Evolutionary conservation across 2,113 vertebrate genomes (phyloP), one percentile per base, ranked within the genome.

Genomic region (Crotalus horridus): DNA sequence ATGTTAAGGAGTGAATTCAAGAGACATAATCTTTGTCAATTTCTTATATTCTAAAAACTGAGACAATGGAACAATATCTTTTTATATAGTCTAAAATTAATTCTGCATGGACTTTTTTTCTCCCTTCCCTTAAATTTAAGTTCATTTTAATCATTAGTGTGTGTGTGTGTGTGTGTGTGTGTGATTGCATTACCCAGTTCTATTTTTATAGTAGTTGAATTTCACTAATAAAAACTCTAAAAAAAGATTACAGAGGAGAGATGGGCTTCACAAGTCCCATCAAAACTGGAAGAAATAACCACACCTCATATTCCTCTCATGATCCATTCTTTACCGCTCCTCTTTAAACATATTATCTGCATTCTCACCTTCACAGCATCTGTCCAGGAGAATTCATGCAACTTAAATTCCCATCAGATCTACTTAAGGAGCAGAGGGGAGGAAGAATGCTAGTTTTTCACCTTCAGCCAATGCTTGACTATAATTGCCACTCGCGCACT

Each of bases 391-490:
- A 81, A 39, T 33, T 21, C 20, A 29, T 54, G 29, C 48, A 10
- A 54, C 23, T 9, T 33, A 74, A 74, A 39, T 74, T 39, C n/a
- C 69, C 6, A 15, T n/a, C 69, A 74, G 29, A 69, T 69, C 12
- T n/a, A 69, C 29, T 69, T 69, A n/a, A n/a, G 69, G 15, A 20
- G 15, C n/a, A 39, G 15, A 39, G 15, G 6, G n/a, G 6, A 74
- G 33, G 69, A 74, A 74, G 69, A 81, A 39, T 81, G 69, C 15
- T n/a, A 39, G 20, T 0, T 33, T 6, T 39, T 81, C 24, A 21
- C 6, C 1, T 26, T 33, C 90, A 11, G 21, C 23, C 0, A 0
- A 15, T 3, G 0, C 69, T 89, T 24, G 6, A 81, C 48, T 33
- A 81, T 15, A 33, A 81, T 81, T 51, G 33, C 0, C 88, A 51